Conservation (phyloP, 2,888 invertebrate genomes). For the Melanchra persicariae region DNA sequence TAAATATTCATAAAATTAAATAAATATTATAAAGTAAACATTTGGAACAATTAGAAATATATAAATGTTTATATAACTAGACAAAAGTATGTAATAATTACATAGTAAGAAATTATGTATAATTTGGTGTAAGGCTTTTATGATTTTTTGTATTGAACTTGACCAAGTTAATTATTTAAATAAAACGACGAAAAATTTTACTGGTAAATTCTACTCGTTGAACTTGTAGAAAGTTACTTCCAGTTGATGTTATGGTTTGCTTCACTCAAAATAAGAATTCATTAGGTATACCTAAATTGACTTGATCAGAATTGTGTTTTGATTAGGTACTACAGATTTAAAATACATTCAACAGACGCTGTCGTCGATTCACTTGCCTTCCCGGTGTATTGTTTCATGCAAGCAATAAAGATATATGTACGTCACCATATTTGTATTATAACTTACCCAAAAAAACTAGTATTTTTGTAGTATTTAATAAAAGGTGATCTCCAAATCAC, state of each 20-base stretch:
- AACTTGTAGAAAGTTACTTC: neutral
- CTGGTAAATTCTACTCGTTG: neutral
- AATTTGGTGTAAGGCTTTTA: neutral
- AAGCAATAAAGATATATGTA: conserved; percentile 6
- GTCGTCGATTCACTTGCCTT: neutral
- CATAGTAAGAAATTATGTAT: neutral
- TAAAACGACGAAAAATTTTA: too few relatives aligned
- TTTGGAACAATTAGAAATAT: neutral
- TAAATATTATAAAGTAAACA: neutral
- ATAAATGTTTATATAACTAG: neutral
- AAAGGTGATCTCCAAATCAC: too few relatives aligned
- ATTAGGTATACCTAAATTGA: neutral
- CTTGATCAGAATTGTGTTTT: neutral
- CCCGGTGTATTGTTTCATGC: conserved; percentile 14
- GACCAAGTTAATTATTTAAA: neutral
- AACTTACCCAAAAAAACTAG: neutral
- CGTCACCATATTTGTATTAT: conserved; percentile 1
- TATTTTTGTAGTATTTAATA: too few relatives aligned
- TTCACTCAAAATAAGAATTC: too few relatives aligned
- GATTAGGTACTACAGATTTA: neutral
- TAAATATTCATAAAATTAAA: conserved; percentile 16
- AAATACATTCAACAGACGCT: neutral
- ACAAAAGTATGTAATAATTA: neutral
- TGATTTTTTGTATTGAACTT: neutral
- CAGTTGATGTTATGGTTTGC: neutral